Percentiles rank a stretch among this genome's conserved stretches.
Conservation (phyloP, 2,888 invertebrate genomes). For the Pediacus dermestoides region DNA sequence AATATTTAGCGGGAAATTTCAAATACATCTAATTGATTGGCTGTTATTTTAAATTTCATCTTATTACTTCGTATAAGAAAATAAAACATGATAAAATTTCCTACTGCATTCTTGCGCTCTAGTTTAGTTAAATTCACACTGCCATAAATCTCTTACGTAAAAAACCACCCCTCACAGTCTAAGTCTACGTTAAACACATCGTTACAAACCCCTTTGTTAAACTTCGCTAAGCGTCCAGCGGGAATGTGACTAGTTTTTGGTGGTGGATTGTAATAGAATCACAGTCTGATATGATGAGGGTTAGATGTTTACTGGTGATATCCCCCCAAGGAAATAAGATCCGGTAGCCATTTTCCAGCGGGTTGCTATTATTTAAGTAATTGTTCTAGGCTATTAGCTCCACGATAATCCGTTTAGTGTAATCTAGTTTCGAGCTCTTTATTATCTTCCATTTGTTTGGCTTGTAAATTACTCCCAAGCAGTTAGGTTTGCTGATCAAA, state of each 20-base stretch:
- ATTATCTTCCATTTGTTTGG: conserved; percentile 29
- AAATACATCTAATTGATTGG: no score
- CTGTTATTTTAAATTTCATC: neutral
- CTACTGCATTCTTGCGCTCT: neutral
- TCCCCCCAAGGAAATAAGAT: conserved; percentile 48
- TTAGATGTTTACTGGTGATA: conserved; percentile 44
- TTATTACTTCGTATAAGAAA: neutral
- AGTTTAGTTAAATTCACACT: conserved; percentile 16
- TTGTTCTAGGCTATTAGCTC: conserved; percentile 48
- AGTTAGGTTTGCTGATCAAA: no score
- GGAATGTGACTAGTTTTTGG: conserved; percentile 24
- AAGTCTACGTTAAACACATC: conserved; percentile 41
- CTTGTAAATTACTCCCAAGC: conserved; percentile 4
- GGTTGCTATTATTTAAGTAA: conserved; percentile 50
- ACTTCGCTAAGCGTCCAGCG: conserved; percentile 32
- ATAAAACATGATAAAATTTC: neutral
- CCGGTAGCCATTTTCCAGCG: conserved; percentile 48
- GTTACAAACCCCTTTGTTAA: conserved; percentile 44
- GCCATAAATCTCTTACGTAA: conserved; percentile 27
- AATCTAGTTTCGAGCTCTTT: conserved; percentile 42
- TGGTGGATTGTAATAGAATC: conserved; percentile 7
- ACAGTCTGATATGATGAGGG: conserved; percentile 33
- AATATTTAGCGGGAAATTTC: neutral
- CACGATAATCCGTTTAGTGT: conserved; percentile 47
- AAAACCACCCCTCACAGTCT: conserved; percentile 37